Conservation (phyloP, 2,113 vertebrate species). For the Gracilinanus agilis region DNA sequence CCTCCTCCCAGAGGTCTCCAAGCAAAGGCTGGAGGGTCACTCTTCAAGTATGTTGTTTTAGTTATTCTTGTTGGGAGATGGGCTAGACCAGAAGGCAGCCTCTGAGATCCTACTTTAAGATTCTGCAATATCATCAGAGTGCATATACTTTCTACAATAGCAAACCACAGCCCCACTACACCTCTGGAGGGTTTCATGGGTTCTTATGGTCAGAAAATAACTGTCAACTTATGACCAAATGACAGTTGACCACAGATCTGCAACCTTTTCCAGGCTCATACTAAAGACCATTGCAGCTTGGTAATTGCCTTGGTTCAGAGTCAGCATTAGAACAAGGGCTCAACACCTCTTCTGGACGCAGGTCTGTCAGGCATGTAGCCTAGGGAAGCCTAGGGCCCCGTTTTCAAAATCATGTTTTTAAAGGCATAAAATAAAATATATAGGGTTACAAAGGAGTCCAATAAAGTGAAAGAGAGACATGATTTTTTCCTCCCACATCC, state of each 20-base stretch:
- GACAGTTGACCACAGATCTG: background rate
- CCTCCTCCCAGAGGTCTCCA: no score
- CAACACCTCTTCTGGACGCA: background rate
- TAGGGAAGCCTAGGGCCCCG: background rate
- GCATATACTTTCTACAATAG: background rate
- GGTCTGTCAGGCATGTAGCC: background rate
- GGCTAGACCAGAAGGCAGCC: background rate
- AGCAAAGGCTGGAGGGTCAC: no score
- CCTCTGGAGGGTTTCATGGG: background rate
- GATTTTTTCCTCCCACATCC: background rate
- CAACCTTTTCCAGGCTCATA: background rate
- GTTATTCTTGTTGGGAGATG: background rate
- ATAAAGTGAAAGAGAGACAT: background rate
- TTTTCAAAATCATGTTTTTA: background rate
- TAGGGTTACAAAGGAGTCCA: background rate
- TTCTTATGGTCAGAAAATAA: background rate
- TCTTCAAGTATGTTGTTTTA: background rate
- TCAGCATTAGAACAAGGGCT: background rate
- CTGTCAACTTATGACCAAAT: background rate
- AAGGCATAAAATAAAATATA: background rate
- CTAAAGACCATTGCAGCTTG: background rate
- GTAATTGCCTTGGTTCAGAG: background rate
- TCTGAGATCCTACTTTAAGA: background rate
- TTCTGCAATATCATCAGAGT: background rate
- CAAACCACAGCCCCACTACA: background rate